Percentiles rank a stretch among this genome's conserved stretches.
Conservation (phyloP, 2,113 vertebrate genomes). For the Triplophysa siluroides region DNA sequence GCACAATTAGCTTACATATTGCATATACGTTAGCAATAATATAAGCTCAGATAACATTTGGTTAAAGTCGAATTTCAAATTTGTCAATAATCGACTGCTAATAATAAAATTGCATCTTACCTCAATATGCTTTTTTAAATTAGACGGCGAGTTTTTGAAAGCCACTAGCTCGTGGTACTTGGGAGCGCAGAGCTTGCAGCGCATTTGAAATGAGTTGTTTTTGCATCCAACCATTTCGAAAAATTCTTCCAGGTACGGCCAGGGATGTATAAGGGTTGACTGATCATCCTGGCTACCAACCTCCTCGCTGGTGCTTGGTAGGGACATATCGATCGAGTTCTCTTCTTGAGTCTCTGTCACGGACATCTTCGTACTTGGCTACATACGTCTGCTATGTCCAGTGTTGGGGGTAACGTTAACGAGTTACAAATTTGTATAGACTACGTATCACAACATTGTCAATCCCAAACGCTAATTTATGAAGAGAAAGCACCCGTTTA, state of each 20-base stretch:
- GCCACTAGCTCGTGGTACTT: constrained; percentile 23
- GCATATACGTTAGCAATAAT: no score
- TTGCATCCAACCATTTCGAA: background rate
- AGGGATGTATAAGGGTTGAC: background rate
- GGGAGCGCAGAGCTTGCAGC: constrained; percentile 23
- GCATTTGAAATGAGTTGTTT: constrained; percentile 19
- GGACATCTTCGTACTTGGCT: background rate
- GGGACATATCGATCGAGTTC: background rate
- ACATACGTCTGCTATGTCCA: no score
- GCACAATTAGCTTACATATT: no score
- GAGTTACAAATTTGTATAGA: no score
- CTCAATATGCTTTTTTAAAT: background rate
- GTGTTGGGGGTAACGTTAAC: no score
- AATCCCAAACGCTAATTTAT: no score
- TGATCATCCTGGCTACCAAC: background rate
- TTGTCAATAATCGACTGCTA: background rate
- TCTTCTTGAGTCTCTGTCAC: constrained; percentile 2
- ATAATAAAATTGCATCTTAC: background rate
- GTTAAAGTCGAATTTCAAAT: background rate
- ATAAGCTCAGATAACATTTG: background rate
- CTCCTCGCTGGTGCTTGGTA: background rate
- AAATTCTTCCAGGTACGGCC: constrained; percentile 1
- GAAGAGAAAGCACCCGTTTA: no score
- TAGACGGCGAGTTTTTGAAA: constrained; percentile 30
- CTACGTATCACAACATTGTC: no score